phyloP scores from a whole-genome alignment of 2,888 invertebrate genomes.

The Malthinus seriepunctatus region DNA sequence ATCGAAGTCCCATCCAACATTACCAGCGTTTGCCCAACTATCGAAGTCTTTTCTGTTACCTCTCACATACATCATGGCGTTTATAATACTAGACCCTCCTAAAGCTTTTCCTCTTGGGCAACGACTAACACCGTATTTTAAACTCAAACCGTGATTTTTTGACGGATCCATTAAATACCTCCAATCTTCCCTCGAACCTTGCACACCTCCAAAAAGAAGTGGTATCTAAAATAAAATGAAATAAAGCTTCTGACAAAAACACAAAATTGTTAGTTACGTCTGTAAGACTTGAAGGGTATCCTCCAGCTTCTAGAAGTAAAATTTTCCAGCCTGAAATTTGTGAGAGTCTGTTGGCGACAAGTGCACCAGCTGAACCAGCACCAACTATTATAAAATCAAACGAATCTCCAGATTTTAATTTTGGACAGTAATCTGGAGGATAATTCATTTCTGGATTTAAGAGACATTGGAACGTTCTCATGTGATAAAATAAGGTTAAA shows the following conservation, averaged over 20 bases:
- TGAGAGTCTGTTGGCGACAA: conserved; percentile 55
- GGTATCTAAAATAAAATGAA: conserved; percentile 35
- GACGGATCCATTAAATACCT: conserved; percentile 40
- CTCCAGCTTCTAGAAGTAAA: conserved; percentile 48
- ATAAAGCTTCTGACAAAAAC: background rate
- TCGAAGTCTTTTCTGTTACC: conserved; percentile 87
- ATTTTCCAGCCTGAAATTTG: conserved; percentile 50
- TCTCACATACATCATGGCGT: conserved; percentile 89
- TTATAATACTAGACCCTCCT: conserved; percentile 83
- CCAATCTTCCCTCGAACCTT: conserved; percentile 45
- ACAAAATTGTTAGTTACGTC: conserved; percentile 52
- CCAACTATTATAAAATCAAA: conserved; percentile 58
- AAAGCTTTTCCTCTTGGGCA: conserved; percentile 89
- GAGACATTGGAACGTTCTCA: conserved; percentile 64
- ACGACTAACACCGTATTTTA: conserved; percentile 82
- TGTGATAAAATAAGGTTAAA: conserved; percentile 34
- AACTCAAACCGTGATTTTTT: conserved; percentile 63
- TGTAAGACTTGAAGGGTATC: conserved; percentile 56
- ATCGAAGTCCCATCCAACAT: conserved; percentile 82
- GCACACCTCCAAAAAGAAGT: conserved; percentile 42
- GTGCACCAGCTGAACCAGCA: conserved; percentile 58
- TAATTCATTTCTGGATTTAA: conserved; percentile 44
- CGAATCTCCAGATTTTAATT: conserved; percentile 58
- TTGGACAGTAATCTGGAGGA: conserved; percentile 36
- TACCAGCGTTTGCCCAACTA: conserved; percentile 79